Base-by-base conservation (phyloP, 53 echinoderm and acorn worm genomes). In the Echinometra lucunter region DNA sequence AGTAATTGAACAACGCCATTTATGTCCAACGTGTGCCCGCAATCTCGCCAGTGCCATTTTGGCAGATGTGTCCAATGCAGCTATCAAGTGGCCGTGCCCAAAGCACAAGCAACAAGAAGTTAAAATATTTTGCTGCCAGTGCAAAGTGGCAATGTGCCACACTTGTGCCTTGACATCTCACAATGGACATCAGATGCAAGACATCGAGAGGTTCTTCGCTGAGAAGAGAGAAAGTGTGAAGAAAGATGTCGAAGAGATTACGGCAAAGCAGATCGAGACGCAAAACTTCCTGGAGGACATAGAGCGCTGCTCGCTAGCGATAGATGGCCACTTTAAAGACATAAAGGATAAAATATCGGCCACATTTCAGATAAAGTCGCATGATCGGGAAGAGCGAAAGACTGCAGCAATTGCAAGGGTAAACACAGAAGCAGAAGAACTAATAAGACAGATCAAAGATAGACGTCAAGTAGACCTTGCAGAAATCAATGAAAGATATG, bases 11-110 rank as follows among this genome's bases (percentile, higher is more conserved):
- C 58, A 94, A 44, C 82, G 85, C 3, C 94, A 94, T 63, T 42
- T 94, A 28, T 94, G 94, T 66, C 66, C 32, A 44, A 83, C 82
- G 6, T 94, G 94, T 45, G 85, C 94, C 28, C 38, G 45, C 11
- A 82, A 82, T 42, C 45, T 94, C 11, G 94, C 94, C 6, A 82
- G 58, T 66, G 94, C 94, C 94, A 94, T 94, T 44, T 28, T 94
- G 83, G 60, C 82, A 3, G 85, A 83, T 45, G 83, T 85, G 2
- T 58, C 94, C 13, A n/a, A 55, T 30, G 66, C 1, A 63, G 63
- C 58, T 35, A 44, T 94, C 3, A 83, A 83, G 27, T 94, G 94
- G 94, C 94, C 94, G 44, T 94, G 94, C 58, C 63, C 94, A 17
- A 38, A 94, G 42, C 94, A 94, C 66, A 66, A 58, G 44, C 0